Evolutionary conservation across 1,140 invertebrate species (phyloP), one percentile per base, ranked within the genome.

Genomic region (Caenorhabditis briggsae): DNA sequence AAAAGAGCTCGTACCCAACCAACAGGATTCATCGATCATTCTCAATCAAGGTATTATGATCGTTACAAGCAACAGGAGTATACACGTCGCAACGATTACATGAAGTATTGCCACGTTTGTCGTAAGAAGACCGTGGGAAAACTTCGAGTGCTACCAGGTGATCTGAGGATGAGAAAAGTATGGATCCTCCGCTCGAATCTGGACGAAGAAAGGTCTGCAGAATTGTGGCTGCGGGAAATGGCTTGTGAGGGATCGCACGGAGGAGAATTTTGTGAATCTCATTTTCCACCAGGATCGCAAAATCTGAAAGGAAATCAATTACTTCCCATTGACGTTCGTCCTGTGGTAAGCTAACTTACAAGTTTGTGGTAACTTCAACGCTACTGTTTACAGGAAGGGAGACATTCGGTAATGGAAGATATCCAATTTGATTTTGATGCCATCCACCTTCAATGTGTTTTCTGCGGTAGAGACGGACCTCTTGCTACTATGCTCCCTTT

Each of bases 141-240:
- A 23, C 55, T 85, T 33, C 61, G 84, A 18, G 65, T 64, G 53
- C 53, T 85, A 16, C 84, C 84, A 8, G 65, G 84, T 20, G 84
- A 85, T 33, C 84, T 70, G 43, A 14, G 84, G 12, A 65, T 85
- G 50, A 23, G 61, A 70, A 50, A 53, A 74, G 48, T 65, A n/a
- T 85, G 84, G 84, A 85, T 85, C 46, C 84, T 85, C 8, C 84
- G 84, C 3, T 58, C 65, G 16, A 85, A 85, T 58, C 84, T 85
- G 2, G 84, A 85, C 41, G 61, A 70, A 25, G 84, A 85, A 58
- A 46, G 84, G 5, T 85, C 84, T 33, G 84, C 84, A n/a, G 84
- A 85, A n/a, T 53, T 85, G 14, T 85, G 84, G 84, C n/a, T 50
- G 7, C 46, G 84, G 25, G 84, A 85, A 14, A 20, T 65, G 48